Conservation (phyloP, 2,888 invertebrate genomes). For the Polydrusus pterygomalis region DNA sequence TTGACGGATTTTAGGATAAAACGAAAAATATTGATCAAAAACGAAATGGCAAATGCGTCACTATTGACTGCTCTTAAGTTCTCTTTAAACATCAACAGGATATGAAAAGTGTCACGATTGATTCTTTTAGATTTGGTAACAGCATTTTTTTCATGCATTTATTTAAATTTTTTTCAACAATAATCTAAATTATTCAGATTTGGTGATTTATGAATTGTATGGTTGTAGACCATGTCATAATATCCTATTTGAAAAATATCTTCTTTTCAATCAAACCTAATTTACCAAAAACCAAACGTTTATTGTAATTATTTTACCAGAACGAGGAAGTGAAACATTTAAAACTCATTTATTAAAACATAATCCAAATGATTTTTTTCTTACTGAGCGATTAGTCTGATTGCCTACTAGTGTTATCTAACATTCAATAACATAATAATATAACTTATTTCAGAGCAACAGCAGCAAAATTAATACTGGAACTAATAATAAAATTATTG, state of each 20-base stretch:
- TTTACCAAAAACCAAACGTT: slow-evolving; percentile 2
- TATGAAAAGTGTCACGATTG: too few species aligned
- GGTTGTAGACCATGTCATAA: too few species aligned
- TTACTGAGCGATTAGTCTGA: background rate
- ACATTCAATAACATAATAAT: slow-evolving; percentile 1
- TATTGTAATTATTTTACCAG: background rate
- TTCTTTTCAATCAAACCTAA: background rate
- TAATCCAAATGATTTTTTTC: background rate
- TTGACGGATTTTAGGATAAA: too few species aligned
- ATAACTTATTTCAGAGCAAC: background rate
- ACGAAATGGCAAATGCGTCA: too few species aligned
- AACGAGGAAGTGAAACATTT: background rate
- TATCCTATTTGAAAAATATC: background rate
- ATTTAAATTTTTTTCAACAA: too few species aligned
- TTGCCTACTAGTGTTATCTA: background rate
- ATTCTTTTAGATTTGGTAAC: too few species aligned
- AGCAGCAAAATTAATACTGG: slow-evolving; percentile 2
- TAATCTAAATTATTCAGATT: too few species aligned
- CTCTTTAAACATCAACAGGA: too few species aligned
- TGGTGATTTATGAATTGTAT: too few species aligned
- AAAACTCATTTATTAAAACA: background rate
- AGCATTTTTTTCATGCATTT: too few species aligned
- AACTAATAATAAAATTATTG: slow-evolving; percentile 6
- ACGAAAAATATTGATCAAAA: too few species aligned
- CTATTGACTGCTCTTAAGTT: too few species aligned